A percentile compares a stretch with the other conserved stretches of the same genome.
Evolutionary conservation across 1,140 invertebrate species (phyloP).

Genomic region (Scylla paramamosain): DNA sequence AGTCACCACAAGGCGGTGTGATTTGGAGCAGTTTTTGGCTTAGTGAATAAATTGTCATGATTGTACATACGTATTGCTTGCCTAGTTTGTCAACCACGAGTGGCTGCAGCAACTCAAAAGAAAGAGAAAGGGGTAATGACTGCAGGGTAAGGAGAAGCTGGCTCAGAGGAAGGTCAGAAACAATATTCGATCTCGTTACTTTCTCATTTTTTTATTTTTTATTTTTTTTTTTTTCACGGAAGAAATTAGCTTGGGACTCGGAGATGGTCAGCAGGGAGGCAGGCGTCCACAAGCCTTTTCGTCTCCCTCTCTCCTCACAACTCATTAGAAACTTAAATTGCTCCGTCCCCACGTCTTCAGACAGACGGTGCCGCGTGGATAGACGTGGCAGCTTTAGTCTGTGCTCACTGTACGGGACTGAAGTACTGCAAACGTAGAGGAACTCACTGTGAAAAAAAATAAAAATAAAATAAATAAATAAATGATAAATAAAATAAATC

Average conservation of each 20-base stretch:
- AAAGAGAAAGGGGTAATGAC: not conserved
- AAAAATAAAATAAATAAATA: too few relatives aligned
- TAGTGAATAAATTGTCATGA: too few relatives aligned
- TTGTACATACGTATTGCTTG: too few relatives aligned
- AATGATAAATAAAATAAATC: too few relatives aligned
- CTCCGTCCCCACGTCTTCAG: not conserved
- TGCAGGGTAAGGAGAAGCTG: not conserved
- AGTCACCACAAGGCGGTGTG: too few relatives aligned
- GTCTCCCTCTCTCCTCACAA: not conserved
- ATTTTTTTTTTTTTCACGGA: not conserved
- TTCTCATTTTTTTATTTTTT: not conserved
- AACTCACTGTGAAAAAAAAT: too few relatives aligned
- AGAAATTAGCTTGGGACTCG: constrained; percentile 1
- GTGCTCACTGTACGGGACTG: too few relatives aligned
- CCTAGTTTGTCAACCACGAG: too few relatives aligned
- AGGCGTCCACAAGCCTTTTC: not conserved
- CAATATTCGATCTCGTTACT: not conserved
- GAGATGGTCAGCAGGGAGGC: not conserved
- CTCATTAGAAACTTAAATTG: constrained; percentile 24
- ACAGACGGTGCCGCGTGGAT: not conserved
- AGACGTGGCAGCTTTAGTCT: not conserved
- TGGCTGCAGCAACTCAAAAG: not conserved
- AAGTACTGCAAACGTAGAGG: too few relatives aligned
- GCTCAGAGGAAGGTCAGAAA: not conserved
- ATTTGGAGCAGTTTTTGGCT: too few relatives aligned